phyloP scores from a whole-genome alignment of 1,140 invertebrate species.

The Xylocopa sonorina region DNA sequence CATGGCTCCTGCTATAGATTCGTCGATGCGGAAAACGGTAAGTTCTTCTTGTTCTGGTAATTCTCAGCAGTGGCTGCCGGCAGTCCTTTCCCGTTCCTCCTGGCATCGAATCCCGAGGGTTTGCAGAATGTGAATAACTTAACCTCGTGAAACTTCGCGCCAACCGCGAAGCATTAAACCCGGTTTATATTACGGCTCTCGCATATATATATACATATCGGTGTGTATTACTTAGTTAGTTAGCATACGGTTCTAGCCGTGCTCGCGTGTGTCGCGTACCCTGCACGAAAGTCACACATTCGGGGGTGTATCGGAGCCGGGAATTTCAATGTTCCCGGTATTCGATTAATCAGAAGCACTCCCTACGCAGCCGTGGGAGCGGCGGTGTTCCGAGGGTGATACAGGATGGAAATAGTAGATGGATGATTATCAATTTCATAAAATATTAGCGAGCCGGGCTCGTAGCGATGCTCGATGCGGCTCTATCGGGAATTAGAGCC shows the following conservation, averaged over 20 bases:
- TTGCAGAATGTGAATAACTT: slow-evolving; percentile 63
- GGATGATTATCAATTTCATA: slow-evolving; percentile 57
- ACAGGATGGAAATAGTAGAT: slow-evolving; percentile 22
- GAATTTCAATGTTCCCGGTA: slow-evolving; percentile 34
- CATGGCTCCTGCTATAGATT: slow-evolving; percentile 2
- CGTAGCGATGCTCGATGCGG: not conserved
- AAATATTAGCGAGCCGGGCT: slow-evolving; percentile 42
- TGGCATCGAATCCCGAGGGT: slow-evolving; percentile 10
- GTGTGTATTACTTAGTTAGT: slow-evolving; percentile 55
- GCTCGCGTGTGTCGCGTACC: slow-evolving; percentile 15
- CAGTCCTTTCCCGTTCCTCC: not conserved
- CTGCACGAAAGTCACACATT: slow-evolving; percentile 19
- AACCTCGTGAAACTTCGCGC: slow-evolving; percentile 51
- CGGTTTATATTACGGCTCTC: slow-evolving; percentile 47
- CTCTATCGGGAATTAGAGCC: slow-evolving; percentile 14
- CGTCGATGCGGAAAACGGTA: slow-evolving; percentile 54
- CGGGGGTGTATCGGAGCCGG: not conserved
- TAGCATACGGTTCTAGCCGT: slow-evolving; percentile 21
- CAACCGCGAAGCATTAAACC: slow-evolving; percentile 59
- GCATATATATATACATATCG: too few species aligned
- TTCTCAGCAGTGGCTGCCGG: slow-evolving; percentile 32
- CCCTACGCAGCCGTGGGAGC: not conserved
- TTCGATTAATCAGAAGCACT: slow-evolving; percentile 21
- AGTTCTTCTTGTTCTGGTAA: slow-evolving; percentile 58
- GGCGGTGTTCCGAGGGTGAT: not conserved